Conservation (phyloP, 2,113 vertebrate genomes). For the Chaetodon auriga region DNA sequence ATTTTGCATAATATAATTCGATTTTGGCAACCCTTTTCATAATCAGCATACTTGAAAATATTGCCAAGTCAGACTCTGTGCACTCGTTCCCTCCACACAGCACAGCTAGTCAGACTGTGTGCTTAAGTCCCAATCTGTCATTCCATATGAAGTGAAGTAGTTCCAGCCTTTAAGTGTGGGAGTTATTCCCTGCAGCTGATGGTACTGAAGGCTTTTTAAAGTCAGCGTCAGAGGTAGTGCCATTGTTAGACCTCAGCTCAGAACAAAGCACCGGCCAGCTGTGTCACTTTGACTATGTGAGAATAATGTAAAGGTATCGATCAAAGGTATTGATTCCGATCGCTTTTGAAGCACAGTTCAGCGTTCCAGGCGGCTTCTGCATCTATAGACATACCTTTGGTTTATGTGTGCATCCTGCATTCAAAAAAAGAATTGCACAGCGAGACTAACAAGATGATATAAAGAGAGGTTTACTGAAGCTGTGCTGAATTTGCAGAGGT, state of each 20-base stretch:
- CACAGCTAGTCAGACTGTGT: slow-evolving; percentile 21
- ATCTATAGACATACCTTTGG: neutral
- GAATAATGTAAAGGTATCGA: neutral
- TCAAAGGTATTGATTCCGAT: neutral
- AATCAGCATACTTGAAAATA: slow-evolving; percentile 57
- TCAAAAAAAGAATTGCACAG: neutral
- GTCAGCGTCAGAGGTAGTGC: neutral
- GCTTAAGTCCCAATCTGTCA: slow-evolving; percentile 46
- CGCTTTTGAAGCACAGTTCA: neutral
- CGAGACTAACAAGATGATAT: neutral
- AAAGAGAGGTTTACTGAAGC: neutral
- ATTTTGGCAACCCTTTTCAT: slow-evolving; percentile 43
- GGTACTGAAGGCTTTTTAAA: slow-evolving; percentile 5
- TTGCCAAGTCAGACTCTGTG: slow-evolving; percentile 49
- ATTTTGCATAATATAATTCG: slow-evolving; percentile 69
- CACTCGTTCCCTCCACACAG: slow-evolving; percentile 24
- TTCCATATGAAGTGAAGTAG: slow-evolving; percentile 8
- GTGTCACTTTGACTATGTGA: slow-evolving; percentile 8
- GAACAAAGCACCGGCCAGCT: neutral
- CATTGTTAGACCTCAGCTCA: neutral
- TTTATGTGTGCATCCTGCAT: neutral
- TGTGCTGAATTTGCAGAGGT: neutral
- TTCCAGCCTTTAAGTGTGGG: slow-evolving; percentile 1
- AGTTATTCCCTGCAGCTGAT: neutral
- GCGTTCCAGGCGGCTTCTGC: neutral